These are phyloP conservation scores for Nysson spinosus DNA, from an alignment of 2,888 invertebrate species.

Conservation along the genomic window DNA sequence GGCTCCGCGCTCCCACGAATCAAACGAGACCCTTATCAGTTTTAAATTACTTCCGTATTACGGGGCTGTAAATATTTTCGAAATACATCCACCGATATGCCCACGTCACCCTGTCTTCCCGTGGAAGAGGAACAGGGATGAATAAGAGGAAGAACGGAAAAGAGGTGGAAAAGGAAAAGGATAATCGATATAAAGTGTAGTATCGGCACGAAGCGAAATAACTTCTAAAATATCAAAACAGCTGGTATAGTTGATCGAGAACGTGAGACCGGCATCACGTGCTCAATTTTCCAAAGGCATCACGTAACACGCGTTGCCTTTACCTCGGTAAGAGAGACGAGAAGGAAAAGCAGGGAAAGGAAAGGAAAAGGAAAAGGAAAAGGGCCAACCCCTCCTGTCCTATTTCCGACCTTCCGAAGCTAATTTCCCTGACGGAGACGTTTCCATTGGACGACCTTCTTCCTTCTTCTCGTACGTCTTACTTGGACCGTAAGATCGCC, in stretches of 20 bases:
- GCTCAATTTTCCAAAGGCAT: constrained; percentile 52
- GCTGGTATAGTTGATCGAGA: constrained; percentile 23
- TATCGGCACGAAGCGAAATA: neutral
- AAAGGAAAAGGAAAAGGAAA: no score
- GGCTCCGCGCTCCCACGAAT: no score
- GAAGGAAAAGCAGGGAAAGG: no score
- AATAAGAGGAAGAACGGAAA: no score
- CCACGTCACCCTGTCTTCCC: no score
- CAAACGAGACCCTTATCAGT: no score
- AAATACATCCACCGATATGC: no score
- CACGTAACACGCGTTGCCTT: constrained; percentile 49
- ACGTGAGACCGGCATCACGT: constrained; percentile 48
- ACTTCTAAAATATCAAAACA: constrained; percentile 16
- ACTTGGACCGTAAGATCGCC: constrained; percentile 35
- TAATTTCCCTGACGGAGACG: constrained; percentile 64
- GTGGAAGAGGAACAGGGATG: no score
- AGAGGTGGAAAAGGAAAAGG: no score
- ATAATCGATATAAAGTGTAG: no score
- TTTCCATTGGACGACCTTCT: constrained; percentile 42
- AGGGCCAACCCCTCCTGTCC: constrained; percentile 50
- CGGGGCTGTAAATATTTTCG: no score
- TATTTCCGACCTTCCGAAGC: constrained; percentile 52
- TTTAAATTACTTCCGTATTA: no score
- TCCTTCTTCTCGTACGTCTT: constrained; percentile 16
- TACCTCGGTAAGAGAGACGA: constrained; percentile 4